phyloP scores from a whole-genome alignment of 2,888 invertebrate species.

The Cheilosia vulpina region DNA sequence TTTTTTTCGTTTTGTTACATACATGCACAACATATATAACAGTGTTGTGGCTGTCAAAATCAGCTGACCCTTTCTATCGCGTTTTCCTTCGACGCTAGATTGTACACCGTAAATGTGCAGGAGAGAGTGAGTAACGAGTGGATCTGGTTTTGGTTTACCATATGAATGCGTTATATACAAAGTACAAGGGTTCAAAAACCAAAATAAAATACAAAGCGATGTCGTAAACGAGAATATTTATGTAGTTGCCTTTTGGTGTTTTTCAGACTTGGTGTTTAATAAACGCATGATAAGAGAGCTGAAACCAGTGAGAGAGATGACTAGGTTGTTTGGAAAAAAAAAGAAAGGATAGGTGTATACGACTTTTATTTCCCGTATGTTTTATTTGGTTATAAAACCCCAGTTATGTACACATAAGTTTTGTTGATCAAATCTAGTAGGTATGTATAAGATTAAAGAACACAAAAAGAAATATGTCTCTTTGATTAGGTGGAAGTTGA shows the following conservation, averaged over 20 bases:
- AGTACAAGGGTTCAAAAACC: background rate
- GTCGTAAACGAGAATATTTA: background rate
- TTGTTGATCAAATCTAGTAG: no score
- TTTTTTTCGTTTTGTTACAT: background rate
- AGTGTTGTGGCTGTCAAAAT: constrained; percentile 73
- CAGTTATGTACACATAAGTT: no score
- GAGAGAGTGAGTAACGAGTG: constrained; percentile 44
- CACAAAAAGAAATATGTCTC: no score
- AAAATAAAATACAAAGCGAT: constrained; percentile 21
- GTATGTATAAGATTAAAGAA: no score
- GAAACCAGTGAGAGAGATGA: constrained; percentile 10
- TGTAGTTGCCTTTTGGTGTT: background rate
- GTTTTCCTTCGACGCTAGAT: constrained; percentile 15
- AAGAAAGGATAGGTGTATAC: no score
- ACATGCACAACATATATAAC: background rate
- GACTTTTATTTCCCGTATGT: no score
- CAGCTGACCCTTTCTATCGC: constrained; percentile 76
- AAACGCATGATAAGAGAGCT: constrained; percentile 17
- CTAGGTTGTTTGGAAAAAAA: background rate
- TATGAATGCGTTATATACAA: no score
- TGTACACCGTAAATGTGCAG: constrained; percentile 23
- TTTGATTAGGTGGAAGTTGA: no score
- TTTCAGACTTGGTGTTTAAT: constrained; percentile 2
- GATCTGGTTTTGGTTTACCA: background rate
- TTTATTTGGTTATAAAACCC: no score